Evolutionary conservation across 1,140 invertebrate species (phyloP).

Genomic region (Pygmarrhopalites habei): DNA sequence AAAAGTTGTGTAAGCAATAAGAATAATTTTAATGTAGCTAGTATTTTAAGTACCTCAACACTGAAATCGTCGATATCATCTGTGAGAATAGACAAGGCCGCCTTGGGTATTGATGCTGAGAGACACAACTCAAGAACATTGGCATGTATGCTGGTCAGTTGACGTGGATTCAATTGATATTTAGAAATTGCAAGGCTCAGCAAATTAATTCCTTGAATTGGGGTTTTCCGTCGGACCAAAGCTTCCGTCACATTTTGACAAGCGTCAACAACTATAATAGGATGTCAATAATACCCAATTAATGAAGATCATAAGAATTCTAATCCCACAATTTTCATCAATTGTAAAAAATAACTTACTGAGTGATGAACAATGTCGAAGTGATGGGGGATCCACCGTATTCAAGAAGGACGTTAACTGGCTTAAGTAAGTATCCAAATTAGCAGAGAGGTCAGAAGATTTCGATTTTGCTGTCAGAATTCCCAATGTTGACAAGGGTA

Average conservation of each 20-base stretch:
- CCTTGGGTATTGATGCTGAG: conserved; percentile 83
- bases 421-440: conserved; percentile 43
- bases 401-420: conserved; percentile 46
- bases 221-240: conserved; percentile 65
- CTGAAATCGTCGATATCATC: conserved; percentile 86
- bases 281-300: too few species aligned
- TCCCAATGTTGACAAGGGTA: conserved; percentile 23
- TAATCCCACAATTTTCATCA: too few species aligned
- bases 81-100: conserved; percentile 80
- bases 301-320: too few species aligned
- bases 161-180: conserved; percentile 75
- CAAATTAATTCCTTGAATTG: conserved; percentile 75
- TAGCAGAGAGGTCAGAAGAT: conserved; percentile 34
- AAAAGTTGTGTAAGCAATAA: too few species aligned
- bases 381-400: conserved; percentile 64
- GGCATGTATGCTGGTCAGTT: conserved; percentile 87
- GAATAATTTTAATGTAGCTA: too few species aligned
- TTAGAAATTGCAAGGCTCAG: conserved; percentile 78
- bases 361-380: conserved; percentile 69
- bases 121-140: conserved; percentile 89
- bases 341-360: conserved; percentile 57
- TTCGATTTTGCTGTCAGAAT: conserved; percentile 30
- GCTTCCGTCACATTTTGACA: conserved; percentile 74
- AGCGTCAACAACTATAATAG: conserved; percentile 69
- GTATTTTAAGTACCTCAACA: conserved; percentile 66